Evolutionary conservation across 1,140 invertebrate species (phyloP), one percentile per base, ranked within the genome.

Genomic region (Holotrichia oblita): DNA sequence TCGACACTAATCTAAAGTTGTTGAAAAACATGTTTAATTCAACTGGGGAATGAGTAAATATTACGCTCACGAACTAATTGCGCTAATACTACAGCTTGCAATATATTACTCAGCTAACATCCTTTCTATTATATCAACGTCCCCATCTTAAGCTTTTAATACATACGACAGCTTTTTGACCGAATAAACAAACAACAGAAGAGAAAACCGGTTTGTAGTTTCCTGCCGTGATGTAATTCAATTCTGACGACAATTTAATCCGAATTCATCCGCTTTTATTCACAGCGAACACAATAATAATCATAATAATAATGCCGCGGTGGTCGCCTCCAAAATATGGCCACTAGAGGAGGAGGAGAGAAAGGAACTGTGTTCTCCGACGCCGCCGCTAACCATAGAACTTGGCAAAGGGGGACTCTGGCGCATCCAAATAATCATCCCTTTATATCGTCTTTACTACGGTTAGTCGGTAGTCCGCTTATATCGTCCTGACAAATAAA

Each of bases 221-320:
- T 34, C 27, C 27, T 1, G n/a, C 48, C 12, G 0, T 17, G 2
- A 55, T 55, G 48, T 55, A 55, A 55, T 55, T 55, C 48, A 55
- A 55, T 55, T 55, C 48, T 55, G 48, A 55, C 48, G 48, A 55
- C 14, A 55, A 55, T 55, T 55, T 55, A 55, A 55, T 55, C 48
- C 48, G 48, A 55, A 55, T 55, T 55, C 48, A 55, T 55, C 48
- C 14, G 17, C 14, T 55, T 7, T 17, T 55, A 55, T 55, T 55
- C 48, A 17, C 6, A 10, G 48, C 48, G 48, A 55, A 55, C 48
- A 55, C 48, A 55, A 55, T 55, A 55, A 55, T n/a, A 55, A 55
- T 55, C 48, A 55, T 55, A 55, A 55, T 55, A 55, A 55, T 55
- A 55, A 55, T 55, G 17, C 6, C 48, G 3, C 48, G 14, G 1